Conservation (phyloP, 2,113 vertebrate genomes). For the Deroptyus accipitrinus region DNA sequence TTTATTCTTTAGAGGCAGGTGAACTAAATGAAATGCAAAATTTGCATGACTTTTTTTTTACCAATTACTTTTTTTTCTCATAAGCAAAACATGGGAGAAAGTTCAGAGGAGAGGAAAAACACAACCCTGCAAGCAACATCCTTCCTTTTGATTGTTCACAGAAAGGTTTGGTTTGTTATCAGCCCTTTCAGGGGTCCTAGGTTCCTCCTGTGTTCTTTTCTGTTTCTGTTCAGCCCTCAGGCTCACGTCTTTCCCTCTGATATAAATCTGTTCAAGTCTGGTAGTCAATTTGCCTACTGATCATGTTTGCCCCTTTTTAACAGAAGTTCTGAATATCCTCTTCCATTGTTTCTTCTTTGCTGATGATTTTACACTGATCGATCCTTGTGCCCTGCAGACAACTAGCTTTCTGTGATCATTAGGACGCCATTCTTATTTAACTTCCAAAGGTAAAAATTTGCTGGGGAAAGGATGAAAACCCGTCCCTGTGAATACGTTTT, state of each 20-base stretch:
- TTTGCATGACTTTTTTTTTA: background rate
- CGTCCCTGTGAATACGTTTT: background rate
- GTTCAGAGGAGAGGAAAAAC: background rate
- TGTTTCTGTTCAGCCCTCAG: background rate
- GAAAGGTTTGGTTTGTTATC: background rate
- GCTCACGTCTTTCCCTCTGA: background rate
- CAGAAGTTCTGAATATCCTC: background rate
- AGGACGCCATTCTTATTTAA: background rate
- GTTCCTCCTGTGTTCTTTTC: background rate
- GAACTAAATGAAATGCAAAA: background rate
- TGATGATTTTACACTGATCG: background rate
- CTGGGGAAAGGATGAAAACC: background rate
- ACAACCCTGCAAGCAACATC: background rate
- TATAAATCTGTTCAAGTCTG: background rate
- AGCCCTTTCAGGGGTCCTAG: background rate
- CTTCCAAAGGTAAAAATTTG: background rate
- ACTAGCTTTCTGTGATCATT: background rate
- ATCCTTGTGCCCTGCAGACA: conserved; percentile 16
- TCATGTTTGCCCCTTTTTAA: background rate
- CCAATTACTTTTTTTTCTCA: background rate
- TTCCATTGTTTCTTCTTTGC: background rate
- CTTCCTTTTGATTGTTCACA: background rate
- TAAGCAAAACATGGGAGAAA: background rate
- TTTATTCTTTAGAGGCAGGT: background rate
- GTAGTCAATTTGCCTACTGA: background rate